phyloP scores from a whole-genome alignment of 1,140 invertebrate species.

The Drosophila eugracilis region DNA sequence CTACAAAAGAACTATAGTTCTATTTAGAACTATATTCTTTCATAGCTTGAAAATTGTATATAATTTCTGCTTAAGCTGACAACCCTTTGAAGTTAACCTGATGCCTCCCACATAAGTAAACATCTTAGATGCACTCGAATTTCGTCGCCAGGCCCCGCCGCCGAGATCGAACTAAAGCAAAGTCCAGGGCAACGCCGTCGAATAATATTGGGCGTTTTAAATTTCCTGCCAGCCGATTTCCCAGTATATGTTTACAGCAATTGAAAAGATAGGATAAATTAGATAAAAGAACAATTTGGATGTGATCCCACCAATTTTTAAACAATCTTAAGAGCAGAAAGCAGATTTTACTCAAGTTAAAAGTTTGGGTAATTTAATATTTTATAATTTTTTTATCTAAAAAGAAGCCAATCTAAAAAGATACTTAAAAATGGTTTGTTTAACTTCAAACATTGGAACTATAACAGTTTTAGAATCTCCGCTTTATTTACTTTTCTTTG shows the following conservation, averaged over 20 bases:
- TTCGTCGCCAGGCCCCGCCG: slow-evolving; percentile 51
- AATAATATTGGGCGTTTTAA: slow-evolving; percentile 55
- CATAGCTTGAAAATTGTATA: too few relatives aligned
- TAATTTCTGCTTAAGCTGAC: background rate
- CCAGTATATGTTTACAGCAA: slow-evolving; percentile 24
- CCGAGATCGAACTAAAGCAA: slow-evolving; percentile 16
- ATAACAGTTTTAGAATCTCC: background rate
- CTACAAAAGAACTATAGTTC: too few relatives aligned
- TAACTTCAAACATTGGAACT: too few relatives aligned
- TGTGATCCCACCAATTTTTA: too few relatives aligned
- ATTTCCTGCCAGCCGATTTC: slow-evolving; percentile 47
- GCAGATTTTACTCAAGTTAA: too few relatives aligned
- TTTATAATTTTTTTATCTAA: too few relatives aligned
- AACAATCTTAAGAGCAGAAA: too few relatives aligned
- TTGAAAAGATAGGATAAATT: background rate
- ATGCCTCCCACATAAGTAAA: slow-evolving; percentile 41
- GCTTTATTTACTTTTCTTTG: slow-evolving; percentile 18
- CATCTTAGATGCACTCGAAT: slow-evolving; percentile 42
- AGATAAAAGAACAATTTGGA: too few relatives aligned
- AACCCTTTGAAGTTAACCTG: slow-evolving; percentile 29
- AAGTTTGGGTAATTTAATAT: too few relatives aligned
- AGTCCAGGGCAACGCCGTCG: slow-evolving; percentile 30
- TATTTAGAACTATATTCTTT: background rate
- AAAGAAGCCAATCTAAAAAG: too few relatives aligned
- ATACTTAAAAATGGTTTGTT: too few relatives aligned